A percentile compares a stretch with the other conserved stretches of the same genome.
Conservation (phyloP, 2,113 vertebrate genomes). For the Pionites leucogaster region DNA sequence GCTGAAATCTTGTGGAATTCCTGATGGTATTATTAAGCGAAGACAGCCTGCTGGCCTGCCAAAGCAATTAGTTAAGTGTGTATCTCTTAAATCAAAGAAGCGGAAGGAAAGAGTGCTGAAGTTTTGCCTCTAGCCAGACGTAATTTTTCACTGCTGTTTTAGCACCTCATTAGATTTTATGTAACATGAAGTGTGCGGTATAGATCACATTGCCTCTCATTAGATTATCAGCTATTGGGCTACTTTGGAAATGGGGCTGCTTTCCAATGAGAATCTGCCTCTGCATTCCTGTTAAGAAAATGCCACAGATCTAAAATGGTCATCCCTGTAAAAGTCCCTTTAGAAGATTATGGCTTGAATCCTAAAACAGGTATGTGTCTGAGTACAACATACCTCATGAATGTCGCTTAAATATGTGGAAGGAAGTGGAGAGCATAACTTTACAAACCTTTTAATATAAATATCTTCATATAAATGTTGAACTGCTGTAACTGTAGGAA, state of each 20-base stretch:
- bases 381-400: not conserved
- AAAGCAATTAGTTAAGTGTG: not conserved
- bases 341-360: not conserved
- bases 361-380: not conserved
- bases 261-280: not conserved
- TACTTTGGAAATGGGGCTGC: not conserved
- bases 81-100: not conserved
- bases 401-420: not conserved
- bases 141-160: not conserved
- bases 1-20: not conserved
- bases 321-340: not conserved
- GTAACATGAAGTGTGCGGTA: not conserved
- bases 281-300: not conserved
- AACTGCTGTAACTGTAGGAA: not conserved
- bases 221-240: not conserved
- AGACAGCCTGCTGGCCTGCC: not conserved
- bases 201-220: not conserved
- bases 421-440: not conserved
- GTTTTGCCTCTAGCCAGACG: not conserved
- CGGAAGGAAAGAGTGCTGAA: not conserved
- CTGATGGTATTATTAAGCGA: not conserved
- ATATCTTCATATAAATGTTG: not conserved
- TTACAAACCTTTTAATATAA: not conserved
- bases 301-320: not conserved
- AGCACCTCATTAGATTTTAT: not conserved